phyloP scores from a whole-genome alignment of 1,140 invertebrate genomes.

The Drosophila triauraria region DNA sequence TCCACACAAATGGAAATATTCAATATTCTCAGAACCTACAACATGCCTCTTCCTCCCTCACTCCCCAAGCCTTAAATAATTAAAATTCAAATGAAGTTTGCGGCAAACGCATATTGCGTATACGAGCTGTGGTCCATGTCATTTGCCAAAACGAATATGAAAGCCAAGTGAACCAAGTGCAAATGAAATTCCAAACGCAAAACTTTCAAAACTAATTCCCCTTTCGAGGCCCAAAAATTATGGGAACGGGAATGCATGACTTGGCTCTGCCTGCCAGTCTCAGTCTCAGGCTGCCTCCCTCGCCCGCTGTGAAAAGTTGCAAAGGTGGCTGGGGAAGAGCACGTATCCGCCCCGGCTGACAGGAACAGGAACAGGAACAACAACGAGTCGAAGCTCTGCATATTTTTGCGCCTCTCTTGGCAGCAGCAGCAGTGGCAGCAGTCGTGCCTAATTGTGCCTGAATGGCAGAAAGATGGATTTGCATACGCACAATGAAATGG shows the following conservation, averaged over 20 bases:
- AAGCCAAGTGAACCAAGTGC: conserved; percentile 3
- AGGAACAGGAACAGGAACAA: conserved; percentile 8
- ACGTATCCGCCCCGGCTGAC: conserved; percentile 27
- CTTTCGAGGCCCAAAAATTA: conserved; percentile 7
- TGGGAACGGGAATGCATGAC: conserved; percentile 15
- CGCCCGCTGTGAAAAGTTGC: no score
- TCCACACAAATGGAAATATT: not conserved
- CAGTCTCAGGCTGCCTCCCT: not conserved
- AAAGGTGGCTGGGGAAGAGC: not conserved
- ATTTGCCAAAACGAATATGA: not conserved
- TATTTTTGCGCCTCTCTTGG: conserved; percentile 3
- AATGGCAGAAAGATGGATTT: conserved; percentile 2
- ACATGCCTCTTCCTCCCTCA: not conserved
- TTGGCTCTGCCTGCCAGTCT: conserved; percentile 6
- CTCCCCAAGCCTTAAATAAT: not conserved
- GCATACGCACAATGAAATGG: conserved; percentile 18
- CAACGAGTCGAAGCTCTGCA: not conserved
- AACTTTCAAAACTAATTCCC: conserved; percentile 23
- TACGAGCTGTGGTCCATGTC: conserved; percentile 14
- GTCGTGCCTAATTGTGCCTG: conserved; percentile 21
- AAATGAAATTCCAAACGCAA: conserved; percentile 16
- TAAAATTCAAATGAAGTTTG: conserved; percentile 6
- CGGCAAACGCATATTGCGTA: conserved; percentile 22
- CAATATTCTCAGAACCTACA: not conserved
- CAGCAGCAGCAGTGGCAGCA: not conserved